phyloP scores from a whole-genome alignment of 2,888 invertebrate species.

The Iphiclides podalirius region DNA sequence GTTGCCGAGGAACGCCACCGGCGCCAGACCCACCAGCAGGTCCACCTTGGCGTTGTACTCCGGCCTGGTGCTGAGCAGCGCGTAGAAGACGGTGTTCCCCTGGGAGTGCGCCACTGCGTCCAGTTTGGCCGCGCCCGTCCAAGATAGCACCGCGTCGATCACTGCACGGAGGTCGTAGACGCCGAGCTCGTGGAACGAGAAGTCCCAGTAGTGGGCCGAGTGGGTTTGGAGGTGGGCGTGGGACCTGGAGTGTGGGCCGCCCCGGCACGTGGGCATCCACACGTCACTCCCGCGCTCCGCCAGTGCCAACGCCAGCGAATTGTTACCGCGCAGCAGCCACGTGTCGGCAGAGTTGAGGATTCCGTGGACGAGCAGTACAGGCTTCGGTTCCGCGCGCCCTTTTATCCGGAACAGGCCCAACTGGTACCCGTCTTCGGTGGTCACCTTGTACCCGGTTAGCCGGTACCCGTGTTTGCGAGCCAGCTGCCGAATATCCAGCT shows the following conservation, averaged over 20 bases:
- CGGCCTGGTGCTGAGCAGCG: conserved; percentile 64
- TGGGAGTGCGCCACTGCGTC: conserved; percentile 84
- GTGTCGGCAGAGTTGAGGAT: conserved; percentile 37
- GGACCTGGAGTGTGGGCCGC: conserved; percentile 78
- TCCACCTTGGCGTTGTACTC: conserved; percentile 77
- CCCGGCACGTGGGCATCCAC: conserved; percentile 67
- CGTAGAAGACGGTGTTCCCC: conserved; percentile 78
- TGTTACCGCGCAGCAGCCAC: conserved; percentile 38
- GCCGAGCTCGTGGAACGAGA: conserved; percentile 83
- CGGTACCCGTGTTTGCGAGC: conserved; percentile 49
- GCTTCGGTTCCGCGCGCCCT: conserved; percentile 29
- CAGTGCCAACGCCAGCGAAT: conserved; percentile 44
- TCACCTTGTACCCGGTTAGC: conserved; percentile 34
- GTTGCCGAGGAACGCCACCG: conserved; percentile 51
- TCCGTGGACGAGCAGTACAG: conserved; percentile 39
- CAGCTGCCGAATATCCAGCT: conserved; percentile 55
- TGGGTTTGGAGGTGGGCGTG: conserved; percentile 65
- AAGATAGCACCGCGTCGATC: conserved; percentile 48
- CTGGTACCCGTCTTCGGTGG: conserved; percentile 42
- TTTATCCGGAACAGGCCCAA: conserved; percentile 35
- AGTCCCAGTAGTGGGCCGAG: conserved; percentile 64
- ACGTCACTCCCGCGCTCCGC: conserved; percentile 73
- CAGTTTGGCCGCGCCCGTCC: conserved; percentile 73
- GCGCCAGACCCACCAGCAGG: conserved; percentile 70
- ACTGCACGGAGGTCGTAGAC: conserved; percentile 83